A percentile compares a stretch with the other conserved stretches of the same genome.
Conservation (phyloP, 2,888 invertebrate genomes). For the Xestia rhomboidea region DNA sequence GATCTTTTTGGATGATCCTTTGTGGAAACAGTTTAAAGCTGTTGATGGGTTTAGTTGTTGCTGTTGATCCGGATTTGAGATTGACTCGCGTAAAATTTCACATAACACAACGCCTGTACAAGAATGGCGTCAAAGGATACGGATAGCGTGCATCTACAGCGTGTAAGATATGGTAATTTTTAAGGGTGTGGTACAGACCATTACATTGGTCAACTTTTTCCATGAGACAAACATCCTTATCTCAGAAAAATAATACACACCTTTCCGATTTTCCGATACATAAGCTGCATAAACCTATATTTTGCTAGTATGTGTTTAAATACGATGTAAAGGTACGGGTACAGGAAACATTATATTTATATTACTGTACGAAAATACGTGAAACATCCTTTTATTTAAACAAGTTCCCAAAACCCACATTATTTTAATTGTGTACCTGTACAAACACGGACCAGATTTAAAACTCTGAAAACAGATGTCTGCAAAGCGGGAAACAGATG, state of each 20-base stretch:
- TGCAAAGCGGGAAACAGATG: constrained; percentile 58
- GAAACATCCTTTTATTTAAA: neutral
- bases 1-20: constrained; percentile 11
- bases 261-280: too few species aligned
- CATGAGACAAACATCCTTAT: neutral
- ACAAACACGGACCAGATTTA: constrained; percentile 5
- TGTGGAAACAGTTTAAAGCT: constrained; percentile 19
- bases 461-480: constrained; percentile 38
- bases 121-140: neutral
- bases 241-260: neutral
- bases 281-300: neutral
- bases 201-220: neutral
- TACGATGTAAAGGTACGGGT: neutral
- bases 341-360: neutral
- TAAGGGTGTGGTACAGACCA: neutral
- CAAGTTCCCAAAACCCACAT: neutral
- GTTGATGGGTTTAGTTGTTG: neutral
- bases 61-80: neutral
- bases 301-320: neutral
- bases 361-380: neutral
- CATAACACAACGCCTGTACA: neutral
- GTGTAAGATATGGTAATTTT: neutral
- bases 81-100: neutral
- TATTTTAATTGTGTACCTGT: constrained; percentile 35
- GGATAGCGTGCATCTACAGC: neutral